phyloP scores from a whole-genome alignment of 2,797 vertebrate genomes.

The Psittacula derbiana region DNA sequence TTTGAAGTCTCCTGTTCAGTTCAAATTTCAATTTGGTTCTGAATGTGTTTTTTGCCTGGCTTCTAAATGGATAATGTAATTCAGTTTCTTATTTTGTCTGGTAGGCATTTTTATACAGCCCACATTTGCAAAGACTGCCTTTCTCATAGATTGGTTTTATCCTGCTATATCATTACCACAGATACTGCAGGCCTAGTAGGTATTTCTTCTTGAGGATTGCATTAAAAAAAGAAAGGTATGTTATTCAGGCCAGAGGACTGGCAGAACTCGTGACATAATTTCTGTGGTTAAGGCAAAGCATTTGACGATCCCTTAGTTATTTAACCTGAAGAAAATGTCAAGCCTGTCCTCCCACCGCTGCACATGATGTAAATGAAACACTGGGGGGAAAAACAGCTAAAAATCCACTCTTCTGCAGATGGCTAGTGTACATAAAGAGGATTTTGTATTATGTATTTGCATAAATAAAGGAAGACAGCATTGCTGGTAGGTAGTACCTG shows the following conservation, averaged over 20 bases:
- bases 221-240: neutral
- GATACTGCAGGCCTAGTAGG: neutral
- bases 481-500: constrained; percentile 35
- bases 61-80: neutral
- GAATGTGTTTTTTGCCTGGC: neutral
- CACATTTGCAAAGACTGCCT: neutral
- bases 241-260: neutral
- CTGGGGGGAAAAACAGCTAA: neutral
- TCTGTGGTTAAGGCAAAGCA: neutral
- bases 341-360: neutral
- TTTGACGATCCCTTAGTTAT: constrained; percentile 29
- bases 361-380: constrained; percentile 19
- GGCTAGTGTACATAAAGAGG: neutral
- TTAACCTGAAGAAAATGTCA: constrained; percentile 38
- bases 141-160: neutral
- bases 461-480: constrained; percentile 46
- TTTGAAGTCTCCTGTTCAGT: constrained; percentile 32
- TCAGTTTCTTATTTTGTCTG: neutral
- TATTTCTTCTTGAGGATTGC: neutral
- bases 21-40: neutral
- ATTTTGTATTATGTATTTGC: constrained; percentile 37
- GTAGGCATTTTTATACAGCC: neutral
- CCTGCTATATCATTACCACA: neutral
- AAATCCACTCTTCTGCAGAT: neutral
- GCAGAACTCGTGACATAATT: neutral